Base-by-base conservation (phyloP, 1,140 invertebrate species). In the Megathymus violae region DNA sequence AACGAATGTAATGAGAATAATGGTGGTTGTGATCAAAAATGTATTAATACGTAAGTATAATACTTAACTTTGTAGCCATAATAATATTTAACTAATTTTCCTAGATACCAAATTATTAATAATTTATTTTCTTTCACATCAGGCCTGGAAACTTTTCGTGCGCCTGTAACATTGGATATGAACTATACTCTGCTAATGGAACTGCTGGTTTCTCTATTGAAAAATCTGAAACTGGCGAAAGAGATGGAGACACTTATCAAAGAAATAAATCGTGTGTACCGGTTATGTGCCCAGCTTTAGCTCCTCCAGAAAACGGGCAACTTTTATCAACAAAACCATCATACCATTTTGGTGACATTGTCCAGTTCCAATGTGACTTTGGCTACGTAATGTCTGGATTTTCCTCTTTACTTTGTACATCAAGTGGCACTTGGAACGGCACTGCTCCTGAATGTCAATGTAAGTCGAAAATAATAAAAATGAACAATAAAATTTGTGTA, bases 231-330 rank as follows among this genome's bases (percentile, higher is more conserved):
- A 95, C 94, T 61, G 98, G 98, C 4, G 91, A 95, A 67, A 91
- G 96, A 68, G 96, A 98, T 79, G 96, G 97, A 2, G 98, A 99
- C 88, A 93, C 94, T 1, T 97, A 96, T 85, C 95, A 98, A 82
- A 93, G 96, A 64, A 99, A 99, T 82, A 99, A 99, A 92, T 98
- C 97, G 11, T 99, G 97, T 88, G 97, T 99, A 25, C 96, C 96
- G 0, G 93, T 98, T 1, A 97, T 97, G 95, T 99, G 98, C 78
- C 95, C 97, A 6, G 79, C 90, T 1, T 80, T 99, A 13, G 81
- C 89, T n/a, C 91, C 95, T 0, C 98, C 97, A 0, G 96, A 97
- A 82, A 98, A 99, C 91, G 98, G 98, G 41, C 93, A 96, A 71
- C 89, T 99, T 31, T 85, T 99, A 10, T 95, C 97, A 0, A 97